Percentiles rank a stretch among this genome's conserved stretches.
phyloP scores from a whole-genome alignment of 2,888 invertebrate genomes.

The Noctua pronuba region DNA sequence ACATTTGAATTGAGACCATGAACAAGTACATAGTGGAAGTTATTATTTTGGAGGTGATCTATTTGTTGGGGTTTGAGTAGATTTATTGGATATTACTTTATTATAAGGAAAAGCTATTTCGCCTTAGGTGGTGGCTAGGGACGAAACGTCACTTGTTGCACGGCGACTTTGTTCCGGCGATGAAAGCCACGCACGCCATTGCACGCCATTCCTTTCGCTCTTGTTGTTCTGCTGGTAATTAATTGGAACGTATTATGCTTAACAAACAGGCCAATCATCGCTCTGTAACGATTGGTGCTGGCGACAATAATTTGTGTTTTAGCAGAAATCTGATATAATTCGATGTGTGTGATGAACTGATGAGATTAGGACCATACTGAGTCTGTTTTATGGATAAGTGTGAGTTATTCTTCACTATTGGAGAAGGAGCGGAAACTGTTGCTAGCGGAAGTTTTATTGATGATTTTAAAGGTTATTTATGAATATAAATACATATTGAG shows the following conservation, averaged over 20 bases:
- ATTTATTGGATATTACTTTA: conserved; percentile 63
- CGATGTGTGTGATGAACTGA: not conserved
- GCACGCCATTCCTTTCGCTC: conserved; percentile 81
- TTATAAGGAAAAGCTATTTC: conserved; percentile 73
- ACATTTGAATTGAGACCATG: conserved; percentile 69
- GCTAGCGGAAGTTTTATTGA: not conserved
- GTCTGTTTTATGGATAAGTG: not conserved
- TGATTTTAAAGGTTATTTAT: too few relatives aligned
- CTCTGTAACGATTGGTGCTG: conserved; percentile 56
- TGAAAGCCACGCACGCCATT: conserved; percentile 87
- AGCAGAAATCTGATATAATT: conserved; percentile 17
- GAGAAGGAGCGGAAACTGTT: not conserved
- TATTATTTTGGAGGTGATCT: conserved; percentile 35
- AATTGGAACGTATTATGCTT: conserved; percentile 65
- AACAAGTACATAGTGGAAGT: conserved; percentile 56
- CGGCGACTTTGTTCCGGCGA: conserved; percentile 85
- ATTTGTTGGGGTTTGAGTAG: conserved; percentile 42
- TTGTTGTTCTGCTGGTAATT: conserved; percentile 81
- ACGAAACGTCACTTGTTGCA: conserved; percentile 88
- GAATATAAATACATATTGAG: too few relatives aligned
- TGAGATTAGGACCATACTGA: not conserved
- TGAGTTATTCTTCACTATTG: not conserved
- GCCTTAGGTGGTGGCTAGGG: conserved; percentile 76
- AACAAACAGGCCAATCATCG: conserved; percentile 63
- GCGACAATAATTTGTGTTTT: conserved; percentile 43